phyloP scores from a whole-genome alignment of 35 echinoderm and acorn worm genomes.

The Diadema setosum region DNA sequence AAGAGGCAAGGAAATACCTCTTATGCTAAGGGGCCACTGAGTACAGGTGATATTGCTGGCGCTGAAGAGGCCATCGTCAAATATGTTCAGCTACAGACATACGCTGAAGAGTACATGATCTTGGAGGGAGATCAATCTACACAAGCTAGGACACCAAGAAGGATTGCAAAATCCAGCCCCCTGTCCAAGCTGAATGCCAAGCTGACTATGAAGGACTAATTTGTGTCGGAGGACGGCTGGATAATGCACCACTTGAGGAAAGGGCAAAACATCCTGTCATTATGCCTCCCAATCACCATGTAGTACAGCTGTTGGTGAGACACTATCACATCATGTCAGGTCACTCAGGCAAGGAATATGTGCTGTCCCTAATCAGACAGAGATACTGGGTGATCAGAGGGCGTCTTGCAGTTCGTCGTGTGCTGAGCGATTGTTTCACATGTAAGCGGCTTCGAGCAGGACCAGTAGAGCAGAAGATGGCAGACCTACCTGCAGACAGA shows the following conservation, averaged over 20 bases:
- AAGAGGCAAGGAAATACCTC: background rate
- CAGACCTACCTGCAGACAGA: background rate
- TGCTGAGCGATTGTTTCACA: background rate
- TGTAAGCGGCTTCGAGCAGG: background rate
- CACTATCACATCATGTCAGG: constrained; percentile 9
- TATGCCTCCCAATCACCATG: constrained; percentile 18
- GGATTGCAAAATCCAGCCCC: background rate
- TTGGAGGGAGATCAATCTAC: background rate
- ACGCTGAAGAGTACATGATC: background rate
- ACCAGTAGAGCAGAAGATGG: constrained; percentile 3
- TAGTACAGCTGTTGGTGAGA: constrained; percentile 16
- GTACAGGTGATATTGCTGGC: background rate
- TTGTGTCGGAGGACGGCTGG: constrained; percentile 31
- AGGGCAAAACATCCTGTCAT: constrained; percentile 43
- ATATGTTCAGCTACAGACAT: background rate
- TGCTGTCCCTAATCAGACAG: background rate
- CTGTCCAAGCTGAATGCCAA: constrained; percentile 23
- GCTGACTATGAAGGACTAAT: background rate
- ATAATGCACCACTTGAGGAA: background rate
- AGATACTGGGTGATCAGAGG: constrained; percentile 24
- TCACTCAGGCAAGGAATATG: background rate
- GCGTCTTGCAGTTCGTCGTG: background rate
- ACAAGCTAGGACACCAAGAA: background rate
- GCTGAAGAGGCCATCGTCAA: constrained; percentile 3
- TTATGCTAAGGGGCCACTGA: background rate